Percentiles rank a stretch among this genome's conserved stretches.
phyloP scores from a whole-genome alignment of 92 coral and sea anemone genomes.

The Hydrozoanthus gracilis region DNA sequence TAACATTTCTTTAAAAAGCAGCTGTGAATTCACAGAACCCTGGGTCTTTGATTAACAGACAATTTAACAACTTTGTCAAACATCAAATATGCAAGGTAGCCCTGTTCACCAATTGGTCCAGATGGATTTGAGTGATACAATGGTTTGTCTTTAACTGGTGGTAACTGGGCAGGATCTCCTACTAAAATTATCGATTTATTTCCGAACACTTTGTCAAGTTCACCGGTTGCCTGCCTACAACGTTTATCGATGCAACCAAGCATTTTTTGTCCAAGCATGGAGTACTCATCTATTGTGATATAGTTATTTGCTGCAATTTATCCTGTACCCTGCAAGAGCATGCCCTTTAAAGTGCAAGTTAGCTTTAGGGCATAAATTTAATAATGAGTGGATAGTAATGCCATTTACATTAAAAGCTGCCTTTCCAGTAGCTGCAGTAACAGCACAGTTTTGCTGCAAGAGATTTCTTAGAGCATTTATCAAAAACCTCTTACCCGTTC shows the following conservation, averaged over 20 bases:
- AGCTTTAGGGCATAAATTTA: conserved; percentile 44
- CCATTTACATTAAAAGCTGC: conserved; percentile 65
- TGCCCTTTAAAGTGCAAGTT: conserved; percentile 51
- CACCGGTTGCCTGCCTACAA: conserved; percentile 35
- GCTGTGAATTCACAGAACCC: conserved; percentile 47
- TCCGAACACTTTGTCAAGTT: conserved; percentile 44
- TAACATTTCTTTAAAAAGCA: background rate
- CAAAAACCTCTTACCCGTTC: conserved; percentile 58
- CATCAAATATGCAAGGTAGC: conserved; percentile 64
- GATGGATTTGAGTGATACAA: conserved; percentile 56
- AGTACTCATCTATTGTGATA: conserved; percentile 31
- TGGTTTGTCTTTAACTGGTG: conserved; percentile 59
- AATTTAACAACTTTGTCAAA: conserved; percentile 57
- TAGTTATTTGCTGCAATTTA: conserved; percentile 46
- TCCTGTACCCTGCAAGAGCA: conserved; percentile 45
- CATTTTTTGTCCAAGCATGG: conserved; percentile 57
- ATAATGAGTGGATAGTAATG: conserved; percentile 51
- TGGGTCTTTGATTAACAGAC: conserved; percentile 47
- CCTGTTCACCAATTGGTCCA: conserved; percentile 56
- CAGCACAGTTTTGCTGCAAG: conserved; percentile 56
- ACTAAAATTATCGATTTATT: background rate
- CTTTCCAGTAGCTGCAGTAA: conserved; percentile 60
- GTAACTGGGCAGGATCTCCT: conserved; percentile 53
- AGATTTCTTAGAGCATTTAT: conserved; percentile 57
- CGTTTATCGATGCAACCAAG: conserved; percentile 37